Evolutionary conservation across 2,888 invertebrate genomes (phyloP), one percentile per base, ranked within the genome.

Genomic region (Acronicta alni): DNA sequence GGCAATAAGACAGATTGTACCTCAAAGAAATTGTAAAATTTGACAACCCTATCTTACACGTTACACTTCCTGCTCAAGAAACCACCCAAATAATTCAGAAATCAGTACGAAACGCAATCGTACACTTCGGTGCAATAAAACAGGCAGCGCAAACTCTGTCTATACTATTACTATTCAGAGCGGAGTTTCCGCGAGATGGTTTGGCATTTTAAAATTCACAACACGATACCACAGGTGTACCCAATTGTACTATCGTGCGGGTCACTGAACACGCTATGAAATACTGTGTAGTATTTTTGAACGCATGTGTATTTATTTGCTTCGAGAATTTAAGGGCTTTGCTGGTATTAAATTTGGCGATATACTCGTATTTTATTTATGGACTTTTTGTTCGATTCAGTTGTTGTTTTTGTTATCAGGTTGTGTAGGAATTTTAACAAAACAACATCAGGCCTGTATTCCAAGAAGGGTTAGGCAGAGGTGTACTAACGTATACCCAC

Each of bases 201-300:
- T 17, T 56, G 23, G 26, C 55, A 15, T 54, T 71, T 68, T 68
- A 58, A 73, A 73, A 71, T 71, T 71, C 70, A 68, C 74, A 56
- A 58, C 74, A 45, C 53, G 55, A 30, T 37, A 74, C 68, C 73
- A 38, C 70, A 73, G 70, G 74, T 71, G 65, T 71, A 62, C 53
- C 55, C 69, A 57, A 68, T 73, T 69, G 74, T 71, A 68, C 74
- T 20, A 70, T 72, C 47, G 73, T 38, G 12, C 46, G 65, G 70
- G 66, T 70, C 66, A 74, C 53, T 70, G 66, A 70, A 70, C 75
- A 66, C 45, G 54, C 43, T 51, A 69, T 74, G 70, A 69, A 69
- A 74, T 65, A 72, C 66, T 60, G 60, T 65, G 37, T 12, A 57
- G 59, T 62, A 65, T 72, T 69, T 73, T 60, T 72, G 70, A 57